phyloP scores from a whole-genome alignment of 2,888 invertebrate species.

The Axea sp. region DNA sequence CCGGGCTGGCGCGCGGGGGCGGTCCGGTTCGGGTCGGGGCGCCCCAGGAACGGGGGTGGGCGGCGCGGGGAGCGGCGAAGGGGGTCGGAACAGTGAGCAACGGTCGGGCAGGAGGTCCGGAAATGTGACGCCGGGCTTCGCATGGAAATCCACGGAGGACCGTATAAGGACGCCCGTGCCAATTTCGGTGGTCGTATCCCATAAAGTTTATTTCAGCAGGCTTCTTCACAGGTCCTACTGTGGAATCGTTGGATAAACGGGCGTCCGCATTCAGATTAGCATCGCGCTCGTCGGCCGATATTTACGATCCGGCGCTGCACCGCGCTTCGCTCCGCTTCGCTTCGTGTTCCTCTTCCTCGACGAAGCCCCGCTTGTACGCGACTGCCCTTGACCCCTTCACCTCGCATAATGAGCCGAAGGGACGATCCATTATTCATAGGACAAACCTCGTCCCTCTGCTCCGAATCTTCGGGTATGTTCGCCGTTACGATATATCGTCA shows the following conservation, averaged over 20 bases:
- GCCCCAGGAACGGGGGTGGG: too few species aligned
- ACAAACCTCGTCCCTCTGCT: slow-evolving; percentile 72
- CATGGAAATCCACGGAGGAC: slow-evolving; percentile 38
- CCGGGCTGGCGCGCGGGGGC: too few species aligned
- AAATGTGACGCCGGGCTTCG: slow-evolving; percentile 19
- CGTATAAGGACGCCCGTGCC: slow-evolving; percentile 44
- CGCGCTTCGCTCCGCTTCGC: too few species aligned
- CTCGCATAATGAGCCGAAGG: slow-evolving; percentile 73
- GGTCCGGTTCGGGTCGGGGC: too few species aligned
- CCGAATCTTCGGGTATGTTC: slow-evolving; percentile 70
- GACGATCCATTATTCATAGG: slow-evolving; percentile 75
- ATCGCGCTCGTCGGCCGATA: slow-evolving; percentile 68
- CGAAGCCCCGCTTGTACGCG: slow-evolving; percentile 68
- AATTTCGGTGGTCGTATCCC: slow-evolving; percentile 32
- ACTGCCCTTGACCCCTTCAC: slow-evolving; percentile 75
- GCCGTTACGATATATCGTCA: slow-evolving; percentile 66
- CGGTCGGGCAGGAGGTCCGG: slow-evolving; percentile 3
- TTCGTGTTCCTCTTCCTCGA: slow-evolving; percentile 55
- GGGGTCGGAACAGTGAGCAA: too few species aligned
- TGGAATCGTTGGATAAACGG: slow-evolving; percentile 68
- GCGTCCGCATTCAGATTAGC: slow-evolving; percentile 75
- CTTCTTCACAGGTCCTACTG: slow-evolving; percentile 45
- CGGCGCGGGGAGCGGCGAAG: too few species aligned
- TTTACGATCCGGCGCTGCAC: slow-evolving; percentile 39
- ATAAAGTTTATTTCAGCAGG: slow-evolving; percentile 36